Percentiles rank a stretch among this genome's conserved stretches.
These are phyloP conservation scores for Trachelus stipa DNA, from an alignment of 2,888 invertebrate genomes.

Conservation along the genomic window DNA sequence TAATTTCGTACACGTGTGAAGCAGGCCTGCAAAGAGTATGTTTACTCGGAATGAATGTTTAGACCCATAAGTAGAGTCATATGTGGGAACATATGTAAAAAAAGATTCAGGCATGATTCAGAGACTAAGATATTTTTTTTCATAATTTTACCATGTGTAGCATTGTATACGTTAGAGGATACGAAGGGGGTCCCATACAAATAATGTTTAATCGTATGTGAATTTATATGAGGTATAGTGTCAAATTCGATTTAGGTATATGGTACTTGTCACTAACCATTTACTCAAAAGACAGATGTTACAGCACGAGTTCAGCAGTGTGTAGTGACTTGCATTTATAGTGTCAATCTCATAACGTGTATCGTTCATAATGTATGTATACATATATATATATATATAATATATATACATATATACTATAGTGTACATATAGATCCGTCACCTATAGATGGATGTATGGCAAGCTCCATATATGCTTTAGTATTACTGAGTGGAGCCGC, in stretches of 20 bases:
- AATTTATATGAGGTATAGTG: background rate
- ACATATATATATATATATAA: background rate
- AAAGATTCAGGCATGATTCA: background rate
- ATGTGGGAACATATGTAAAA: background rate
- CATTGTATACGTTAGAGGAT: background rate
- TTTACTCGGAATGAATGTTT: background rate
- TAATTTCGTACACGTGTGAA: background rate
- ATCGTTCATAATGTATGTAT: background rate
- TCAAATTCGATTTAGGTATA: background rate
- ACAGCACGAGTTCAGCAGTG: background rate
- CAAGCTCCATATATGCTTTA: conserved; percentile 49
- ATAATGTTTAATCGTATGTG: background rate
- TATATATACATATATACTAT: background rate
- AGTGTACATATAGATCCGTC: conserved; percentile 31
- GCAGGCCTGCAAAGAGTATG: background rate
- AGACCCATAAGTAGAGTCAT: background rate
- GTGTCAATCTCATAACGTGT: conserved; percentile 17
- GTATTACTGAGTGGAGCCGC: conserved; percentile 47
- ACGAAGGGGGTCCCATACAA: background rate
- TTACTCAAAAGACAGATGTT: conserved; percentile 6
- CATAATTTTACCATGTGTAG: background rate
- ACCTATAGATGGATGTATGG: conserved; percentile 49
- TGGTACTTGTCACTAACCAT: background rate
- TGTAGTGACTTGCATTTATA: background rate
- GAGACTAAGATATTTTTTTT: background rate